These are phyloP conservation scores for Caenorhabditis tropicalis DNA, from an alignment of 1,140 invertebrate species.

Conservation along the genomic window DNA sequence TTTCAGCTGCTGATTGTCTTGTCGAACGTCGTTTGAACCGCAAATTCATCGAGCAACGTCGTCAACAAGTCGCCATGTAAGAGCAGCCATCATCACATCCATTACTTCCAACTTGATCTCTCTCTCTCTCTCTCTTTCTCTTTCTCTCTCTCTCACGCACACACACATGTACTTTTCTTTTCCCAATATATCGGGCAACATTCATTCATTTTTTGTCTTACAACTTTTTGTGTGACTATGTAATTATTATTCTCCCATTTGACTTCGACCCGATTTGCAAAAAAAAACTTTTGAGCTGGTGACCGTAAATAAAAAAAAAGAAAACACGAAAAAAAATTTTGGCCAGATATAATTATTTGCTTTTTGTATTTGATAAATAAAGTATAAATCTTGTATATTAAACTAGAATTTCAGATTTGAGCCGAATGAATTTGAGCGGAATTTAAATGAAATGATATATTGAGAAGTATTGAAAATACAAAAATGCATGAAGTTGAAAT, in stretches of 20 bases:
- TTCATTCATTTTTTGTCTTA: constrained; percentile 30
- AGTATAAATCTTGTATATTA: background rate
- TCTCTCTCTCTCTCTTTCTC: background rate
- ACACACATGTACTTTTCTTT: constrained; percentile 14
- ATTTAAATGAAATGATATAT: background rate
- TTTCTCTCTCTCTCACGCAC: background rate
- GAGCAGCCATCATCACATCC: background rate
- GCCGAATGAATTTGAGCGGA: background rate
- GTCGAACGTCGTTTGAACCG: constrained; percentile 43
- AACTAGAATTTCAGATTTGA: background rate
- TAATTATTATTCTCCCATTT: background rate
- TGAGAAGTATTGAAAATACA: background rate
- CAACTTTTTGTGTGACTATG: constrained; percentile 9
- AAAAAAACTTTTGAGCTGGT: background rate
- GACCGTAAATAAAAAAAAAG: background rate
- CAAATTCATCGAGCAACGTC: constrained; percentile 46
- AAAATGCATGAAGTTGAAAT: background rate
- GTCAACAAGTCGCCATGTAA: constrained; percentile 38
- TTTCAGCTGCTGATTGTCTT: constrained; percentile 53
- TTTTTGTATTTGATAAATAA: background rate
- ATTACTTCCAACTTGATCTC: background rate
- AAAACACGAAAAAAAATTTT: background rate
- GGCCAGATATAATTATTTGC: background rate
- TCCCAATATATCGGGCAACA: constrained; percentile 21
- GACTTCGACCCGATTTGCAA: constrained; percentile 7